phyloP scores from a whole-genome alignment of 2,888 invertebrate genomes.

The Spisula subtruncata region DNA sequence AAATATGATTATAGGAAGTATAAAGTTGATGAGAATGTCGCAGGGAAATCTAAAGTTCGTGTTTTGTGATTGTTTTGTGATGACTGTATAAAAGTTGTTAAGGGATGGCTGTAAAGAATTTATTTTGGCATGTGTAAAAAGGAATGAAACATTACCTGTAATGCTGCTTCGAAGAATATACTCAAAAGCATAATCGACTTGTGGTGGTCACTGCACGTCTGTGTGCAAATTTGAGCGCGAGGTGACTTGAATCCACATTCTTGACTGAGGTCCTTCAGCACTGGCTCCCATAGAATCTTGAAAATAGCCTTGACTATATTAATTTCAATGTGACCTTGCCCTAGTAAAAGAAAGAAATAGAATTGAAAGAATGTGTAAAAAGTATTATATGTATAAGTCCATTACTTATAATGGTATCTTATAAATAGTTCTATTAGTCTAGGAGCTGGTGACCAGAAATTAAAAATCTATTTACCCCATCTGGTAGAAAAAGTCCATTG shows the following conservation, averaged over 20 bases:
- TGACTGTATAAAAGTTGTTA: not conserved
- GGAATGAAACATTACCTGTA: not conserved
- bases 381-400: not conserved
- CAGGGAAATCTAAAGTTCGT: conserved; percentile 16
- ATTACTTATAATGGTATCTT: too few relatives aligned
- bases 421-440: too few relatives aligned
- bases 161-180: not conserved
- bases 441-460: too few relatives aligned
- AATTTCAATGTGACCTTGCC: conserved; percentile 19
- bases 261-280: not conserved
- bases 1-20: not conserved
- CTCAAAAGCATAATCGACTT: not conserved
- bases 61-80: not conserved
- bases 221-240: not conserved
- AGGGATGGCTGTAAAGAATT: not conserved
- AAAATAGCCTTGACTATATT: conserved; percentile 5
- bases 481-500: too few relatives aligned
- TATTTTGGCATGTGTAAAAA: not conserved
- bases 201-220: conserved; percentile 12
- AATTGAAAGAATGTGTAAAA: not conserved
- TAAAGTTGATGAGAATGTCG: not conserved
- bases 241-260: conserved; percentile 17
- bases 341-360: not conserved
- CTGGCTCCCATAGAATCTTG: conserved; percentile 16
- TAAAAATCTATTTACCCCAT: too few relatives aligned